phyloP scores from a whole-genome alignment of 2,797 vertebrate species.

The Syndactyla subalaris region DNA sequence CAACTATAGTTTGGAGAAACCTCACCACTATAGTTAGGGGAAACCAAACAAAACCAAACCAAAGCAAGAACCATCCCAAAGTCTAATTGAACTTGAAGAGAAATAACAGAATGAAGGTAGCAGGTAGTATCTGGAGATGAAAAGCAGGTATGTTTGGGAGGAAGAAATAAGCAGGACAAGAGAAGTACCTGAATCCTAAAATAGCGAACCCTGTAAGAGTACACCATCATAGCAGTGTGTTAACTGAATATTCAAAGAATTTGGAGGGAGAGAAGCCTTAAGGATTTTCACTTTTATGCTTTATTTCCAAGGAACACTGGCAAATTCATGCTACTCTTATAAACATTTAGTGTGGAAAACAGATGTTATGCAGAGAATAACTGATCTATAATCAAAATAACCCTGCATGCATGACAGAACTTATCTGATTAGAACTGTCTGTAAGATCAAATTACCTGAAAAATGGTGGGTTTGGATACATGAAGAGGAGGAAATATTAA shows the following conservation, averaged over 20 bases:
- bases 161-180: neutral
- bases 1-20: neutral
- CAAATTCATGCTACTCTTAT: neutral
- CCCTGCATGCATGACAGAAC: neutral
- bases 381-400: neutral
- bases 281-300: neutral
- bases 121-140: neutral
- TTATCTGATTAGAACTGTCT: neutral
- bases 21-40: neutral
- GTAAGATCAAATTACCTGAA: neutral
- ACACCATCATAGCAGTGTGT: neutral
- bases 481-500: neutral
- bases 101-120: neutral
- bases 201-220: neutral
- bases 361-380: neutral
- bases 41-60: neutral
- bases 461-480: neutral
- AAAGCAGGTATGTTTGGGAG: neutral
- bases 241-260: neutral
- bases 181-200: neutral
- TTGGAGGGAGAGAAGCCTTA: neutral
- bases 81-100: neutral
- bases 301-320: neutral
- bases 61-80: neutral
- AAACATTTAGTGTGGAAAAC: neutral